phyloP scores from a whole-genome alignment of 2,113 vertebrate genomes.

The Platysteira castanea region DNA sequence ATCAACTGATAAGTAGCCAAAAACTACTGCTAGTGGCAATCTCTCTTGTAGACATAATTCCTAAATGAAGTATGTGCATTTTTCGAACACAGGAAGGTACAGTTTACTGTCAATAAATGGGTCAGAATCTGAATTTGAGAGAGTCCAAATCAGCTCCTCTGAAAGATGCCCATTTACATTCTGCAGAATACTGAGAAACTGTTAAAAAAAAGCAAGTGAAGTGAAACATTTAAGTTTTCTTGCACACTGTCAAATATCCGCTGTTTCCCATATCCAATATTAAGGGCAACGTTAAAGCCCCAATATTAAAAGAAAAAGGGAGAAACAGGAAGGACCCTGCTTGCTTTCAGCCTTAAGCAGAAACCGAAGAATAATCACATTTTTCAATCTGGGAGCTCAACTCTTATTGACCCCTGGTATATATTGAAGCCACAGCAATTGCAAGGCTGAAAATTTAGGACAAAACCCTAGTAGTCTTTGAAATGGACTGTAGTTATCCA shows the following conservation, averaged over 20 bases:
- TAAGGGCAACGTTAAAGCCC: fast-evolving
- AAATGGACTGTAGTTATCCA: background rate
- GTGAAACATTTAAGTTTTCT: background rate
- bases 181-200: background rate
- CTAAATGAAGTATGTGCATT: background rate
- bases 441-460: background rate
- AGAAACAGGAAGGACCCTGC: background rate
- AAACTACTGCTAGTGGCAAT: background rate
- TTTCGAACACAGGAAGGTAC: background rate
- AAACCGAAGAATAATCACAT: background rate
- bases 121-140: background rate
- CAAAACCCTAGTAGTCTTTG: background rate
- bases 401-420: background rate
- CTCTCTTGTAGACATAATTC: background rate
- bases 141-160: background rate
- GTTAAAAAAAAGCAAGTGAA: background rate
- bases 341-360: background rate
- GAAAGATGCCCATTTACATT: background rate
- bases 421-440: background rate
- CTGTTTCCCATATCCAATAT: background rate
- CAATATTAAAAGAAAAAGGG: background rate
- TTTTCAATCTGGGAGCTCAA: background rate
- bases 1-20: background rate
- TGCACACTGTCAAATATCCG: background rate
- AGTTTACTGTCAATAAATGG: background rate